Evolutionary conservation across 1,140 invertebrate genomes (phyloP).

Genomic region (Sipha flava): DNA sequence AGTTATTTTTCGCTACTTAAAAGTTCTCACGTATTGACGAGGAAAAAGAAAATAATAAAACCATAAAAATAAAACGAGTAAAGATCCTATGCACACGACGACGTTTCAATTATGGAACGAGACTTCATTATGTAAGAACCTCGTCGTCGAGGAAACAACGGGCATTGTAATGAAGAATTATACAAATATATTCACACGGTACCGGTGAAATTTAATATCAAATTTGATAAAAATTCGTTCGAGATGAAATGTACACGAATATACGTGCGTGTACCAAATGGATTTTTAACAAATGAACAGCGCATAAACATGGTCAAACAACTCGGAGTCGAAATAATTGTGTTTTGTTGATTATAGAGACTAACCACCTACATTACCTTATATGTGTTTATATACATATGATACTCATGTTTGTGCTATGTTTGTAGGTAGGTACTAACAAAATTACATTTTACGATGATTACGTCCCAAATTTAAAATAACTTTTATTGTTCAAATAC

Average conservation of each 20-base stretch:
- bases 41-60: not conserved
- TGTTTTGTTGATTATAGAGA: not conserved
- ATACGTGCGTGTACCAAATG: too few species aligned
- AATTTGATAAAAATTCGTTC: not conserved
- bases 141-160: not conserved
- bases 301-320: too few species aligned
- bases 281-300: too few species aligned
- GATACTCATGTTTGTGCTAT: too few species aligned
- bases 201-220: not conserved
- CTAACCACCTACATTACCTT: not conserved
- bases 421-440: not conserved
- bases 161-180: too few species aligned
- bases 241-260: not conserved
- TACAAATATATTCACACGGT: not conserved
- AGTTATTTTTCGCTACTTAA: not conserved
- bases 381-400: not conserved
- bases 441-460: not conserved
- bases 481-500: not conserved
- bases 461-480: not conserved
- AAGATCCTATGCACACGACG: not conserved
- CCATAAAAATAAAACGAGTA: not conserved
- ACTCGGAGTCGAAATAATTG: not conserved
- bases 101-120: not conserved
- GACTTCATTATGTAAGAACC: not conserved
- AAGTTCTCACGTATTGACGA: not conserved